Percentiles rank a stretch among this genome's conserved stretches.
phyloP scores from a whole-genome alignment of 2,113 vertebrate species.

The Gnathochromis pfefferi region DNA sequence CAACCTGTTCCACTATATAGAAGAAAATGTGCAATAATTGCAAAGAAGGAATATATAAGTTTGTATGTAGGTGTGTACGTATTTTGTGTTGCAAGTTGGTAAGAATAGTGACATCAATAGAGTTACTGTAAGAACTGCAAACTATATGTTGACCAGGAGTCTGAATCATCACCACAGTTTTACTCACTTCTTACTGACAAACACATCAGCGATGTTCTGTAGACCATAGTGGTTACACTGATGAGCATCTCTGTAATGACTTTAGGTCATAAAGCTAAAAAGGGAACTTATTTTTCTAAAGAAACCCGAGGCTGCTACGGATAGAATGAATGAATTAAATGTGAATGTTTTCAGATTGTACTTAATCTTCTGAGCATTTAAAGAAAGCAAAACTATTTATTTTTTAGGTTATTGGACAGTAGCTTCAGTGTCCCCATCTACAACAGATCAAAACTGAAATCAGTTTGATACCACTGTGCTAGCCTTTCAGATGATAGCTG shows the following conservation, averaged over 20 bases:
- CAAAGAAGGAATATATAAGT: background rate
- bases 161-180: background rate
- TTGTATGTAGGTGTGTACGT: background rate
- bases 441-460: background rate
- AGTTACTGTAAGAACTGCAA: background rate
- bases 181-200: background rate
- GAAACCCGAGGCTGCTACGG: accelerated
- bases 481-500: background rate
- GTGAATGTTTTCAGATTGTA: background rate
- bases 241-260: background rate
- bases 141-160: background rate
- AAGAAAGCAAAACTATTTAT: background rate
- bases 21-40: background rate
- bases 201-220: background rate
- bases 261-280: background rate
- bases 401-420: background rate
- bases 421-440: background rate
- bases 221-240: background rate
- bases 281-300: background rate
- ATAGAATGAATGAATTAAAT: background rate
- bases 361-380: background rate
- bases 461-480: background rate
- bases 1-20: accelerated
- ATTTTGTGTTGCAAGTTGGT: background rate
- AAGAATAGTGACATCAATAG: background rate